These are phyloP conservation scores for Morbakka virulenta DNA, from an alignment of 30 jellyfish, hydroid and myxozoan genomes.

Conservation along the genomic window DNA sequence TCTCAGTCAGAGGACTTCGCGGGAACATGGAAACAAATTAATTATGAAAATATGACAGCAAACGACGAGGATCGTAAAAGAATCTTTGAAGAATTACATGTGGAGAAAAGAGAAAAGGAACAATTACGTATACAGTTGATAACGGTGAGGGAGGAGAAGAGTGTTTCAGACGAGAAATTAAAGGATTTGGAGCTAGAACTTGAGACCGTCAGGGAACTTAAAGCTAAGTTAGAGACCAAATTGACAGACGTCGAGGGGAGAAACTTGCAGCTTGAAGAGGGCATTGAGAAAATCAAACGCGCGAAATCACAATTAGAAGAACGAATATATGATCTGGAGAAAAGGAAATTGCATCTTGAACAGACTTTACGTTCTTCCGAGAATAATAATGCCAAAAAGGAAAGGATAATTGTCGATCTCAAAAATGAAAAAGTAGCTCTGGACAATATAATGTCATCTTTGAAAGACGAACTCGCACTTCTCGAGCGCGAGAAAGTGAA, in stretches of 20 bases:
- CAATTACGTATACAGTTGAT: constrained; percentile 65
- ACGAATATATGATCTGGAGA: constrained; percentile 75
- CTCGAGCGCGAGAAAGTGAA: constrained; percentile 82
- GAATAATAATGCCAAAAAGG: constrained; percentile 94
- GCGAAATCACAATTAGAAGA: constrained; percentile 72
- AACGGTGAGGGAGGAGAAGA: constrained; percentile 63
- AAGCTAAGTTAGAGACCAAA: constrained; percentile 83
- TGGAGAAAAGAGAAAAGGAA: constrained; percentile 65
- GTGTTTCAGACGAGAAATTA: constrained; percentile 69
- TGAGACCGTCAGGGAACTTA: constrained; percentile 80
- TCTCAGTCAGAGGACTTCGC: constrained; percentile 69
- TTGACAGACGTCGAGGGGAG: constrained; percentile 62
- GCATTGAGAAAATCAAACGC: constrained; percentile 42
- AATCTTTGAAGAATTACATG: constrained; percentile 65
- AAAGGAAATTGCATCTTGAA: constrained; percentile 64
- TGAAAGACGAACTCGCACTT: constrained; percentile 88
- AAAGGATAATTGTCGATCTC: constrained; percentile 84
- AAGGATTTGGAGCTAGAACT: constrained; percentile 86
- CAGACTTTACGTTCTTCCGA: constrained; percentile 67
- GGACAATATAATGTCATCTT: constrained; percentile 87
- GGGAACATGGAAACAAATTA: constrained; percentile 66
- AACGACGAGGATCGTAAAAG: constrained; percentile 77
- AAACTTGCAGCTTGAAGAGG: constrained; percentile 70
- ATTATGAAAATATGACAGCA: constrained; percentile 41
- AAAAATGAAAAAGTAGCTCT: constrained; percentile 96